Base-by-base conservation (phyloP, 2,888 invertebrate species). In the Aspidapion aeneum region DNA sequence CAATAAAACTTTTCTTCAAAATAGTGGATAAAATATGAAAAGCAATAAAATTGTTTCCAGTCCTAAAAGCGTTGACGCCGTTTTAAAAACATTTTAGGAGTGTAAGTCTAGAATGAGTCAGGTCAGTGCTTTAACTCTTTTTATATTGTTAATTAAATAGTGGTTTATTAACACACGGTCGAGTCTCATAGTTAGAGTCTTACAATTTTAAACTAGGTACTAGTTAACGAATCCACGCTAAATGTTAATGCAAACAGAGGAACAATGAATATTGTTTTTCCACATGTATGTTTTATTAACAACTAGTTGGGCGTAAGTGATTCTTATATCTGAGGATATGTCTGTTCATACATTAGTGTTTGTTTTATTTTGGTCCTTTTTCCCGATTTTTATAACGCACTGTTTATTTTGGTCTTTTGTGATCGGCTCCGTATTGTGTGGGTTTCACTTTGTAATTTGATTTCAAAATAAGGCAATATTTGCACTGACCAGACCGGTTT, bases 131-230 rank as follows among this genome's bases (percentile, higher is more conserved):
- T 52, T 18, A 17, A 52, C 52, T 52, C 52, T 19, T 19, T 19
- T 52, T 18, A 17, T 52, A 52, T 52, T 19, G 52, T 52, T 52
- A 52, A 52, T 52, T 52, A 19, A 52, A 17, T 19, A 19, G 7
- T 19, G 19, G 52, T 18, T 52, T 19, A 19, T 52, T 52, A 52
- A 19, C 52, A 52, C 52, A 9, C 19, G 52, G 17, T 5, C 18
- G 52, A 52, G 17, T 52, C 52, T 17, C 19, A 52, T 52, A 52
- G 52, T 19, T 48, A 68, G 66, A 68, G 67, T 64, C 67, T 66
- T 66, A 71, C 69, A 65, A 67, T 70, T 68, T 68, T 68, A 73
- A 75, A 75, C 74, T 75, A 74, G 74, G 72, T 70, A 70, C 73
- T 74, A 61, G 73, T 77, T 77, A 76, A 68, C 73, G 67, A 56